A percentile compares a stretch with the other conserved stretches of the same genome.
Conservation (phyloP, 2,797 vertebrate species). For the Melanotaenia parkinsoni region DNA sequence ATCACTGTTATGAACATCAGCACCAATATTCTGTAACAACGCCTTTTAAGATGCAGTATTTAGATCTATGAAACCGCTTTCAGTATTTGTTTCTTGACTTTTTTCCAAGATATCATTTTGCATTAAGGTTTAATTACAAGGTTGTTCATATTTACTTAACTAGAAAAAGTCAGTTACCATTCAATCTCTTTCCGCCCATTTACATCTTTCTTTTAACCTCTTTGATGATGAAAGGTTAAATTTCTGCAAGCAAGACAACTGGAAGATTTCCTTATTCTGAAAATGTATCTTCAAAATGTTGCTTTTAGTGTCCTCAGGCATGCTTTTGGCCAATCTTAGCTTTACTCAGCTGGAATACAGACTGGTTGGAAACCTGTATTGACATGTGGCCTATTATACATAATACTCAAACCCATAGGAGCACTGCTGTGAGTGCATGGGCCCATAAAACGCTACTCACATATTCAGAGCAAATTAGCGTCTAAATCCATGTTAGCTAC, state of each 20-base stretch:
- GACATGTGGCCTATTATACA: constrained; percentile 58
- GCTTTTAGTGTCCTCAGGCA: constrained; percentile 29
- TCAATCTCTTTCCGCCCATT: neutral
- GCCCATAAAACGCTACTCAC: constrained; percentile 52
- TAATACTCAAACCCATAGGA: constrained; percentile 56
- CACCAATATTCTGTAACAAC: constrained; percentile 1
- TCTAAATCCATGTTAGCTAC: constrained; percentile 64
- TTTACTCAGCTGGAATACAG: constrained; percentile 30
- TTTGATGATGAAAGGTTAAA: constrained; percentile 2
- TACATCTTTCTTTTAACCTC: constrained; percentile 1
- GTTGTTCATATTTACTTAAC: constrained; percentile 10
- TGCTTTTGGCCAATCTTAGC: constrained; percentile 29
- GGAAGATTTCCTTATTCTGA: constrained; percentile 20
- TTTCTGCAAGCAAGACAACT: constrained; percentile 4
- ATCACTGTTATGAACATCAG: constrained; percentile 26
- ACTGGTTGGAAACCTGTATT: constrained; percentile 51
- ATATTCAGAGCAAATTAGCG: constrained; percentile 67
- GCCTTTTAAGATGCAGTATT: constrained; percentile 9
- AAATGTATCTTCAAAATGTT: constrained; percentile 16
- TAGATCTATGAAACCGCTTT: constrained; percentile 19
- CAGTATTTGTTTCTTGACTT: constrained; percentile 22
- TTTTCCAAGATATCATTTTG: constrained; percentile 26
- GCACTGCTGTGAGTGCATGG: constrained; percentile 28
- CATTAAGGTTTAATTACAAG: constrained; percentile 13
- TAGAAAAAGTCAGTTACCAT: constrained; percentile 17